phyloP scores from a whole-genome alignment of 2,797 vertebrate species.

The Lacerta agilis region DNA sequence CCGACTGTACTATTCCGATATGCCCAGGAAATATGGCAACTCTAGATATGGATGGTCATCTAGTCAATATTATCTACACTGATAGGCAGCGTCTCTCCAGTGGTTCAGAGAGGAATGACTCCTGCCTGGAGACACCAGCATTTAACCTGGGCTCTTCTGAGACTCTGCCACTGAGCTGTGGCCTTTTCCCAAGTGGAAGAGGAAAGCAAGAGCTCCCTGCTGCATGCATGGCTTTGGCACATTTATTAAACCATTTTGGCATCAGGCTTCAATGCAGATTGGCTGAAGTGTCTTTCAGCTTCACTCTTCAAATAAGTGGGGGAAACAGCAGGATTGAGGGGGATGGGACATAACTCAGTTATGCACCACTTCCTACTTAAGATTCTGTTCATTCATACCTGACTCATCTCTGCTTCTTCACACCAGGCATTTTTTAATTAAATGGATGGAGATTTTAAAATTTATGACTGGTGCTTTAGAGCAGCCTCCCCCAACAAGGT shows the following conservation, averaged over 20 bases:
- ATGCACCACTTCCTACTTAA: background rate
- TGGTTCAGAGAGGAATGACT: too few relatives aligned
- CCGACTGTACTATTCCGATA: too few relatives aligned
- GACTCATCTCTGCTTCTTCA: background rate
- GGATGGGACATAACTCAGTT: background rate
- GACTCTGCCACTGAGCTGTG: too few relatives aligned
- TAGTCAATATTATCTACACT: too few relatives aligned
- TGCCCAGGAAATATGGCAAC: too few relatives aligned
- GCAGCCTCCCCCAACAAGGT: background rate
- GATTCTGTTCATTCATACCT: background rate
- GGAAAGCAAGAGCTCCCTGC: too few relatives aligned
- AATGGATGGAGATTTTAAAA: background rate
- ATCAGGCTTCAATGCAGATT: background rate
- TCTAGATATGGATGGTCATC: too few relatives aligned
- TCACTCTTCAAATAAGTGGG: background rate
- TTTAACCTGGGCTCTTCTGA: too few relatives aligned
- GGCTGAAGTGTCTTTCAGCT: background rate
- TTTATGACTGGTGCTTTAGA: background rate
- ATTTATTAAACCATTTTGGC: slow-evolving; percentile 2
- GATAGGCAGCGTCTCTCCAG: too few relatives aligned
- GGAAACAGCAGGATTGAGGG: background rate
- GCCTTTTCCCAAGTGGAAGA: too few relatives aligned
- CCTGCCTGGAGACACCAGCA: too few relatives aligned
- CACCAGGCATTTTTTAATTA: background rate
- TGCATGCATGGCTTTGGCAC: background rate